Evolutionary conservation across 2,888 invertebrate genomes (phyloP), one percentile per base, ranked within the genome.

Genomic region (Tridacna crocea): DNA sequence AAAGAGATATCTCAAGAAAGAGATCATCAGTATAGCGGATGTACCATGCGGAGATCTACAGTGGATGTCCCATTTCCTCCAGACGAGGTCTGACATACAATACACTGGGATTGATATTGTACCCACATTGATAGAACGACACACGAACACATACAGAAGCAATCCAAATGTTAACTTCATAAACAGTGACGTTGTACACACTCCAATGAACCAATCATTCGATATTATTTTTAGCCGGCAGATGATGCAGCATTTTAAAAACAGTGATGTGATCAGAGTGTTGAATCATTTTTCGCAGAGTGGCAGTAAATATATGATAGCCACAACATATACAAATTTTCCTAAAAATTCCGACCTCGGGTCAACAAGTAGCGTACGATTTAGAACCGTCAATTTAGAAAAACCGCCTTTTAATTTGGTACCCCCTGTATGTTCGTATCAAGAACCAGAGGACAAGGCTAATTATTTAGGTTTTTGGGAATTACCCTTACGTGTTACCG

Each of bases 181-280:
- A 22, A 63, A 63, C 19, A 19, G 26, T 11, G 63, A 63, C 26
- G 66, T 46, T 8, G 66, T 46, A 10, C 66, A 46, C 11, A 46
- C 19, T 46, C 36, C 66, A 4, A 46, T 66, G 19, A 66, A 66
- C 47, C 66, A 66, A 66, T 66, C 66, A 19, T 66, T 66, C 11
- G 66, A 66, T 46, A 17, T 66, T 46, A 46, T 66, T 4, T 66
- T 66, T n/a, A 66, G 66, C n/a, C 46, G 66, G 11, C 46, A 66
- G 46, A 66, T 66, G 66, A 66, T 66, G 66, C 66, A 66, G 19
- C 66, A 66, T 66, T 46, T 66, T 46, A 66, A 66, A 66, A 66
- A 66, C 36, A 66, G 66, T 46, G 66, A 66, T 19, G 46, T 66
- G 17, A 66, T 46, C 11, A 13, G 66, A 36, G n/a, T 19, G 27